Base-by-base conservation (phyloP, 2,113 vertebrate species). In the Nicator chloris region DNA sequence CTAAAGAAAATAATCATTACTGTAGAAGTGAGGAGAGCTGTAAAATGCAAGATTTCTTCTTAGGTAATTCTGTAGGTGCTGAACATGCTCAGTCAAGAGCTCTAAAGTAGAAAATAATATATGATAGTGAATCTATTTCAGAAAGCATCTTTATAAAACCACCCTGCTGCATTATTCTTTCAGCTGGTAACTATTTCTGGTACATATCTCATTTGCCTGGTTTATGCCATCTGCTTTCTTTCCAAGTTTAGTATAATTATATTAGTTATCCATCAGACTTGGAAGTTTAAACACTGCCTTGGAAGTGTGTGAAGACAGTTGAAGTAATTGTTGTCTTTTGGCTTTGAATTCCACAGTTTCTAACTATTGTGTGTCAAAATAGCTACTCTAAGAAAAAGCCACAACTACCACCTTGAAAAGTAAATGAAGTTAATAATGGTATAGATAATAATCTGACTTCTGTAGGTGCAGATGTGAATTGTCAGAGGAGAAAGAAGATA, bases 371-470 rank as follows among this genome's bases (percentile, higher is more conserved):
- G 35, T 75, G 85, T 50, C 23, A 80, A 50, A 95, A 94, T 83
- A 93, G 72, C 97, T 88, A 72, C 88, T 92, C 18, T 64, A 82
- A 65, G 65, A 89, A 92, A 94, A 92, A 90, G 28, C 39, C 65
- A 53, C 82, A 93, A 51, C 93, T 85, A 96, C 93, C 83, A 94
- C 66, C 19, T 82, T 56, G 91, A 91, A 88, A 94, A 54, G 63
- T 50, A 76, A 92, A 71, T 85, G 88, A 93, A 96, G 66, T 97
- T 98, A 97, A 97, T 98, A 97, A 75, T 94, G 88, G 95, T 96
- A 79, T 93, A 96, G 94, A 89, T 97, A 96, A 97, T 96, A 94
- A 96, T 97, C 95, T 94, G 95, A 94, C 94, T 97, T 96, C 90
- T 97, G 95, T 87, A 90, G 30, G 18, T 92, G 80, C 95, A 96